These are phyloP conservation scores for Psammodynastes pulverulentus DNA, from an alignment of 2,113 vertebrate species.

Conservation along the genomic window DNA sequence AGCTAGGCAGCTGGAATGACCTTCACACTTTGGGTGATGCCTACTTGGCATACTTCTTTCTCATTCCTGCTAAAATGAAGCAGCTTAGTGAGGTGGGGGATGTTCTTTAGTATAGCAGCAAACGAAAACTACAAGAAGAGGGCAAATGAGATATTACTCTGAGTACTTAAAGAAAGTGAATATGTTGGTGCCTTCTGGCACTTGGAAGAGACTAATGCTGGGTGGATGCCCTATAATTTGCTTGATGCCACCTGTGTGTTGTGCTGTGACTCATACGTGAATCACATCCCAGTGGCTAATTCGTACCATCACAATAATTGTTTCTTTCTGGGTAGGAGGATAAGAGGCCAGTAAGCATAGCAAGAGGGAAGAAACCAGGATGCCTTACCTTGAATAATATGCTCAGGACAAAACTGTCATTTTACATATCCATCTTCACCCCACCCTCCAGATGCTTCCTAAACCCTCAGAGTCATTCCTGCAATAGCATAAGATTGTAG, in stretches of 20 bases:
- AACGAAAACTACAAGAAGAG: neutral
- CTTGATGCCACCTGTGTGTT: slow-evolving; percentile 28
- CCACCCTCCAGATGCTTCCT: neutral
- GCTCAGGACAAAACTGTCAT: neutral
- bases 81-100: neutral
- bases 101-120: neutral
- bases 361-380: slow-evolving; percentile 2
- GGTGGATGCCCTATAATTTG: slow-evolving; percentile 31
- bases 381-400: neutral
- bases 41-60: neutral
- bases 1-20: neutral
- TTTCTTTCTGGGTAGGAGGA: slow-evolving; percentile 8
- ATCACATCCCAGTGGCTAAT: slow-evolving; percentile 28
- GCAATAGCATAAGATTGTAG: neutral
- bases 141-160: neutral
- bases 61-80: neutral
- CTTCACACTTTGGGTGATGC: neutral
- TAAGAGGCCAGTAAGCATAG: neutral
- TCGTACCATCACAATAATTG: slow-evolving; percentile 19
- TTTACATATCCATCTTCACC: neutral
- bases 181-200: neutral
- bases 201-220: slow-evolving; percentile 12
- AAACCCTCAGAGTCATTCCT: neutral
- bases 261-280: slow-evolving; percentile 27
- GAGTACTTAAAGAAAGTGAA: neutral